Evolutionary conservation across 2,797 vertebrate genomes (phyloP), one percentile per base, ranked within the genome.

Genomic region (Sebastolobus altivelis): DNA sequence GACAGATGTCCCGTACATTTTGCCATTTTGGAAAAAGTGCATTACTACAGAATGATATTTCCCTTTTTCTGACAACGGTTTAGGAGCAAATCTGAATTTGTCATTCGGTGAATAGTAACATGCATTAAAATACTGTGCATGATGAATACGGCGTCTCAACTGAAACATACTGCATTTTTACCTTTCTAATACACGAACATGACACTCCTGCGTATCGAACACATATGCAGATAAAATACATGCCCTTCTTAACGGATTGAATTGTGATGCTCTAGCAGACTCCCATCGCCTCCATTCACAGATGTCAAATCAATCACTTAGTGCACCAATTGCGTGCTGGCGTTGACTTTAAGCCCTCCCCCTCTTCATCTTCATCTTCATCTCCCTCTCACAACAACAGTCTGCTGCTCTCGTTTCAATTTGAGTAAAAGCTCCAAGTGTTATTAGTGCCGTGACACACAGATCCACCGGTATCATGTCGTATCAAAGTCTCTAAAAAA

Each of bases 1-100:
- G 7, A 49, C 54, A 20, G 62, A 72, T 58, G 72, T 82, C 22
- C 8, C 62, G 29, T 46, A 18, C 20, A 5, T 59, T 84, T 80
- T 76, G 72, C 65, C 66, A 29, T 27, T 33, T 33, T 55, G 59
- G n/a, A 18, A 55, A 54, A 55, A 3, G 9, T 63, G 40, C 12
- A 38, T 86, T 71, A 46, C 83, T 37, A 72, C 46, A 79, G 31
- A 69, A 6, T 27, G 40, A 76, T 35, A 69, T 46, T 85, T 87
- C 80, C 82, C 54, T 59, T 84, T 79, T 87, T 79, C 27, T 81
- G 55, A 72, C 55, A 69, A 10, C n/a, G 16, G 8, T 69, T 65
- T 25, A 8, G 7, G 59, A 71, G 33, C 3, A 76, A 72, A 54
- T 76, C 6, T 65, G 7, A 2, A 62, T 61, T 63, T 77, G 31